phyloP scores from a whole-genome alignment of 2,113 vertebrate genomes.

The Pyxicephalus adspersus region DNA sequence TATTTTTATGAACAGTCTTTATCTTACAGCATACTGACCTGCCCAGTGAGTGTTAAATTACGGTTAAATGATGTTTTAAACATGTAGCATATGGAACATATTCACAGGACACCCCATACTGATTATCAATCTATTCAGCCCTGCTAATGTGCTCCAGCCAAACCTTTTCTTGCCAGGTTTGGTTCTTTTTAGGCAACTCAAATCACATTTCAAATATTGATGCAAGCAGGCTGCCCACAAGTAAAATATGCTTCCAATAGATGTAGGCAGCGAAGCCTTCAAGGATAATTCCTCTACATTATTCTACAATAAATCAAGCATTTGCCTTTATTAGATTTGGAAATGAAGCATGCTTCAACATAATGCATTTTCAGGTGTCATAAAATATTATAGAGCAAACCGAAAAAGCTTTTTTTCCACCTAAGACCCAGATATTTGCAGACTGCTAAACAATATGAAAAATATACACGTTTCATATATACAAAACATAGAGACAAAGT shows the following conservation, averaged over 20 bases:
- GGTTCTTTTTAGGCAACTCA: conserved; percentile 27
- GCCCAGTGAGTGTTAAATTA: conserved; percentile 49
- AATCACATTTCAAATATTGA: conserved; percentile 43
- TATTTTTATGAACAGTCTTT: conserved; percentile 41
- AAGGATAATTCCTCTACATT: conserved; percentile 32
- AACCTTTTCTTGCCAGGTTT: conserved; percentile 31
- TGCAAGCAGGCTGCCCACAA: conserved; percentile 14
- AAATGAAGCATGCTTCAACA: conserved; percentile 22
- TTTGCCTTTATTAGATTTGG: conserved; percentile 18
- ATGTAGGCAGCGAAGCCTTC: conserved; percentile 14
- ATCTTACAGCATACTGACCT: conserved; percentile 38
- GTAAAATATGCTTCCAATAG: conserved; percentile 46
- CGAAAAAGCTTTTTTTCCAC: not conserved
- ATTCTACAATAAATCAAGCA: conserved; percentile 30
- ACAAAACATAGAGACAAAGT: not conserved
- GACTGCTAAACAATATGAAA: not conserved
- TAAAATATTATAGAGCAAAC: conserved; percentile 1
- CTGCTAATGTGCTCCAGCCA: conserved; percentile 37
- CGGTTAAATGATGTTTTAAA: conserved; percentile 53
- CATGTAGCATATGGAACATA: conserved; percentile 50
- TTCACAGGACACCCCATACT: conserved; percentile 49
- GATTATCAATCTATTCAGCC: conserved; percentile 51
- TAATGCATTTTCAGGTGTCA: conserved; percentile 15
- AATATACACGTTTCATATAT: conserved; percentile 11
- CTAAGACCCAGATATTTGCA: conserved; percentile 23